Conservation (phyloP, 2,888 invertebrate species). For the Temnothorax unifasciatus region DNA sequence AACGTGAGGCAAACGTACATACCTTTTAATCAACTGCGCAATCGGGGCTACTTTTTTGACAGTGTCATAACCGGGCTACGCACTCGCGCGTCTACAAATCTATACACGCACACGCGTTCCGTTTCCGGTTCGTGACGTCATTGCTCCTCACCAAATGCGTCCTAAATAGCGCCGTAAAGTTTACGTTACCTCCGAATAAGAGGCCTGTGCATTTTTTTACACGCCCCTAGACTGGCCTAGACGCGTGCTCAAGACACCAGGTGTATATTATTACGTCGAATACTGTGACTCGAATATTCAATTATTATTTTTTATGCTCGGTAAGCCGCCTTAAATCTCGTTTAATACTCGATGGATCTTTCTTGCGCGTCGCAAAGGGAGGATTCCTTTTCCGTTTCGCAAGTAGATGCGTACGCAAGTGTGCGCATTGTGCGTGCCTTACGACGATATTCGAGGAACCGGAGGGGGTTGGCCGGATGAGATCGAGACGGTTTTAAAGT, state of each 20-base stretch:
- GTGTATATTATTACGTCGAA: conserved; percentile 8
- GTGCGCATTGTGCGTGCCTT: conserved; percentile 29
- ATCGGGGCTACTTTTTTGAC: conserved; percentile 50
- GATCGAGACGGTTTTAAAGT: conserved; percentile 77
- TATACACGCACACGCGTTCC: conserved; percentile 59
- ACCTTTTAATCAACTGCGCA: conserved; percentile 23
- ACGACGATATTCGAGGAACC: conserved; percentile 71
- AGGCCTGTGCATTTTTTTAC: background rate
- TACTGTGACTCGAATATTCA: background rate
- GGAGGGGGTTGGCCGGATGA: conserved; percentile 75
- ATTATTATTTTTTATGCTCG: conserved; percentile 21
- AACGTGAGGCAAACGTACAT: background rate
- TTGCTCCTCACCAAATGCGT: conserved; percentile 60
- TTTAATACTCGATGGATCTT: background rate
- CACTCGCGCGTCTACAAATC: conserved; percentile 53
- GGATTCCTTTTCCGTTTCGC: conserved; percentile 21
- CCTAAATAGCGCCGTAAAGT: conserved; percentile 56
- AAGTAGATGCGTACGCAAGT: conserved; percentile 17
- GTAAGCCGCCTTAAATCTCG: background rate
- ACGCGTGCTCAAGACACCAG: background rate
- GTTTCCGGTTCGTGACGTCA: conserved; percentile 77
- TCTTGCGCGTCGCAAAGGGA: background rate
- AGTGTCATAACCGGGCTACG: conserved; percentile 52
- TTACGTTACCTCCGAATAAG: conserved; percentile 17
- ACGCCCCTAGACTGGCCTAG: background rate